These are phyloP conservation scores for Sceloporus undulatus DNA, from an alignment of 2,113 vertebrate genomes.

Conservation along the genomic window DNA sequence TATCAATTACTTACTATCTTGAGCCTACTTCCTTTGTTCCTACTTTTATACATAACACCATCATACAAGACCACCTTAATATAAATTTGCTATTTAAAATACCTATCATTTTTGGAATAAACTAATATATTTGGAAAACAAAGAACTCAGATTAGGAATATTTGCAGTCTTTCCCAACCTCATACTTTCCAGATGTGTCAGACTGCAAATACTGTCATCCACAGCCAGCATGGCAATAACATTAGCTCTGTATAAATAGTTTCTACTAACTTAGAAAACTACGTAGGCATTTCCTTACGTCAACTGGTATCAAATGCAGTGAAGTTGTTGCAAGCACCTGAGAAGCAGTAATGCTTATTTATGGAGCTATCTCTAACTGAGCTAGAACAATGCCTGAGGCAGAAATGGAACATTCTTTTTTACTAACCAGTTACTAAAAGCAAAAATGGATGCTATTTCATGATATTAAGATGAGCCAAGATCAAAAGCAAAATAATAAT, in stretches of 20 bases:
- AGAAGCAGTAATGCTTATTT: not conserved
- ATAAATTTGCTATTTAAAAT: too few species aligned
- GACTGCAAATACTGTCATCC: too few species aligned
- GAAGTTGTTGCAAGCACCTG: not conserved
- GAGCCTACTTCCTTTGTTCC: not conserved
- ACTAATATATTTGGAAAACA: too few species aligned
- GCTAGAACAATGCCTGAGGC: not conserved
- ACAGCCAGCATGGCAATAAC: too few species aligned
- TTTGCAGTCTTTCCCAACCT: not conserved
- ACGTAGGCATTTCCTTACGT: not conserved
- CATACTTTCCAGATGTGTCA: not conserved
- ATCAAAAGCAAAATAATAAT: not conserved
- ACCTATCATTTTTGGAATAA: too few species aligned
- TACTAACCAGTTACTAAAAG: not conserved
- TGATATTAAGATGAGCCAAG: not conserved
- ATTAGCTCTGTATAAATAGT: not conserved
- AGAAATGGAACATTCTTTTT: not conserved
- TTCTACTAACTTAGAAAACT: not conserved
- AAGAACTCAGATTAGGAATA: not conserved
- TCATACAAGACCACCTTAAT: too few species aligned
- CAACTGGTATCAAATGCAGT: not conserved
- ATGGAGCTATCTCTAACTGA: not conserved
- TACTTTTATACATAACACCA: not conserved
- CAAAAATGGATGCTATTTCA: not conserved
- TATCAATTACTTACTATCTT: not conserved